Evolutionary conservation across 2,888 invertebrate genomes (phyloP).

Genomic region (Drosophila picticornis): DNA sequence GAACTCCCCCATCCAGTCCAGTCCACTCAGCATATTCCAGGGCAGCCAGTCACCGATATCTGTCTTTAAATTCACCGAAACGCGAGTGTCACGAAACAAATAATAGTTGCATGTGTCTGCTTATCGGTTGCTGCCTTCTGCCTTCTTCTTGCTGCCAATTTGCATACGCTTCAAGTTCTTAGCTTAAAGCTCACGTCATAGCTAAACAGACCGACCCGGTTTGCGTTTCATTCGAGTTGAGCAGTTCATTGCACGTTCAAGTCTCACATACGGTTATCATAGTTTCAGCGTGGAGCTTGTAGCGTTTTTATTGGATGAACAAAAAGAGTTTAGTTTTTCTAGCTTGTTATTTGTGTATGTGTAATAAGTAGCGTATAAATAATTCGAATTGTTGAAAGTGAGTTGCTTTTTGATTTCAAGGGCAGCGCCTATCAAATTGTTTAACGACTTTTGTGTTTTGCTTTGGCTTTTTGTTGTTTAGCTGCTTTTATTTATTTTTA

Average conservation of each 20-base stretch:
- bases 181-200: constrained; percentile 40
- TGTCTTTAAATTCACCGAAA: constrained; percentile 5
- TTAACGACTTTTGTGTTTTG: constrained; percentile 64
- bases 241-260: constrained; percentile 37
- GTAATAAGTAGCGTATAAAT: constrained; percentile 5
- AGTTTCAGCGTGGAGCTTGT: not conserved
- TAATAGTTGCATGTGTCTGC: constrained; percentile 22
- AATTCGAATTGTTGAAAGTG: constrained; percentile 19
- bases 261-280: not conserved
- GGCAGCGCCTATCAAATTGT: constrained; percentile 73
- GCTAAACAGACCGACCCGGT: constrained; percentile 42
- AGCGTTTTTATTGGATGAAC: not conserved
- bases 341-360: too few species aligned
- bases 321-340: not conserved
- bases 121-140: constrained; percentile 35
- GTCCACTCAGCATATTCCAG: not conserved
- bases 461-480: constrained; percentile 36
- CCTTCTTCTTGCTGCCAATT: constrained; percentile 42
- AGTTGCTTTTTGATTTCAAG: constrained; percentile 56
- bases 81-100: not conserved
- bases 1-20: constrained; percentile 1
- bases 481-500: constrained; percentile 25
- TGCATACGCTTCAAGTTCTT: constrained; percentile 61
- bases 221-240: constrained; percentile 21
- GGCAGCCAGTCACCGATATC: constrained; percentile 1